Percentiles rank a stretch among this genome's conserved stretches.
Evolutionary conservation across 2,113 vertebrate species (phyloP).

Genomic region (Xenopus laevis): DNA sequence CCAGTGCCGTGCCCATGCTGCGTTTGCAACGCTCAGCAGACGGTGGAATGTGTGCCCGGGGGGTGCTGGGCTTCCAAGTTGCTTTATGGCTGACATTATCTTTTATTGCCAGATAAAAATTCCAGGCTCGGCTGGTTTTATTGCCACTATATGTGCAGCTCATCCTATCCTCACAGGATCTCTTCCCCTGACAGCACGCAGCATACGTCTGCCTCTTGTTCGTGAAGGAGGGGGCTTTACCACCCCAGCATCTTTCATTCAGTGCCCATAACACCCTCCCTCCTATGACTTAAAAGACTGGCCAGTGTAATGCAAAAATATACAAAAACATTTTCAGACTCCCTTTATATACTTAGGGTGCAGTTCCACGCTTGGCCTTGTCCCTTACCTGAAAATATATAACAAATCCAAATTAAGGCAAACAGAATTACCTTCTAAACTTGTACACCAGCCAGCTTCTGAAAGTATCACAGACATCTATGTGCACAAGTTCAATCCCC

Average conservation of each 20-base stretch:
- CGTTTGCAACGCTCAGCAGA: constrained; percentile 31
- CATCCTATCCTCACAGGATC: constrained; percentile 41
- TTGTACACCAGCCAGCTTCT: no score
- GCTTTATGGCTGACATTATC: constrained; percentile 52
- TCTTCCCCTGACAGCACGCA: constrained; percentile 30
- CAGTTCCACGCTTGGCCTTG: not conserved
- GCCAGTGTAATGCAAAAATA: not conserved
- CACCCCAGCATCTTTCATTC: not conserved
- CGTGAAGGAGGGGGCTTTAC: not conserved
- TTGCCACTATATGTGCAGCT: constrained; percentile 45
- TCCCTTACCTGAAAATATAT: no score
- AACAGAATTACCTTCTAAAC: no score
- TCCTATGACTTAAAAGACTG: not conserved
- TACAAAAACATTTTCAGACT: not conserved
- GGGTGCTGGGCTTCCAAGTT: constrained; percentile 26
- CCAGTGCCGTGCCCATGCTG: constrained; percentile 8
- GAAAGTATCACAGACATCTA: no score
- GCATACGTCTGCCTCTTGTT: constrained; percentile 16
- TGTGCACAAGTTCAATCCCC: no score
- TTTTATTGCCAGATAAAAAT: constrained; percentile 54
- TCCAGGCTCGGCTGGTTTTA: constrained; percentile 48
- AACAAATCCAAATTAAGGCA: no score
- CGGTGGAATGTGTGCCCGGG: constrained; percentile 34
- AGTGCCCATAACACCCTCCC: not conserved
- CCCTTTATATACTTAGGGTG: not conserved